A percentile compares a stretch with the other conserved stretches of the same genome.
Conservation (phyloP, 2,888 invertebrate genomes). For the Branchellion lobata region DNA sequence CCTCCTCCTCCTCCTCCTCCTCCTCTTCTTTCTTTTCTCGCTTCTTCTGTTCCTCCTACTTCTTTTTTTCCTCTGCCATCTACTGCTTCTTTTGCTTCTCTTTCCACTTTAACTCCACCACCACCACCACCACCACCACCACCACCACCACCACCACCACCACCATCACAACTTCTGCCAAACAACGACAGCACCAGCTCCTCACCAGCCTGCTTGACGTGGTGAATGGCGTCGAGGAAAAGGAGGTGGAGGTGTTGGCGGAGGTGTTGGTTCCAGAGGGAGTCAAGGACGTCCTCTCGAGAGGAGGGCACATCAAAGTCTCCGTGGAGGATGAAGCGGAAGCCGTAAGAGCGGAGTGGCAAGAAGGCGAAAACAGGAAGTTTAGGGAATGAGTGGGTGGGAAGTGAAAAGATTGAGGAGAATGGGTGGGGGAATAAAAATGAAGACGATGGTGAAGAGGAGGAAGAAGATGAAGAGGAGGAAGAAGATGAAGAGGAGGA, state of each 20-base stretch:
- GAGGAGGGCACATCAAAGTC: conserved; percentile 63
- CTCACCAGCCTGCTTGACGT: conserved; percentile 54
- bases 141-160: background rate
- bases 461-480: too few relatives aligned
- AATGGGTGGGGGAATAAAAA: background rate
- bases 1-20: too few relatives aligned
- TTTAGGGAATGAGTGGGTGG: conserved; percentile 54
- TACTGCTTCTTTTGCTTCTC: too few relatives aligned
- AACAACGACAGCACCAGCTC: background rate
- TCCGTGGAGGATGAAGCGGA: conserved; percentile 61
- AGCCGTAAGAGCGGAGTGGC: conserved; percentile 61
- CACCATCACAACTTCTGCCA: background rate
- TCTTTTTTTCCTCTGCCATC: too few relatives aligned
- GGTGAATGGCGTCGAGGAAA: conserved; percentile 58
- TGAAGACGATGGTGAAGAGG: too few relatives aligned
- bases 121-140: background rate
- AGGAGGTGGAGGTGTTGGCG: conserved; percentile 58
- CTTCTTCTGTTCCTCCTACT: too few relatives aligned
- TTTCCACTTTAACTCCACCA: too few relatives aligned
- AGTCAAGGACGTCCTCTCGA: conserved; percentile 62
- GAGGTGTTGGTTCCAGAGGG: conserved; percentile 62
- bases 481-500: too few relatives aligned
- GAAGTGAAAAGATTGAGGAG: background rate
- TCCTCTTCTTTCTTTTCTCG: too few relatives aligned
- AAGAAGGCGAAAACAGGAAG: conserved; percentile 62